These are phyloP conservation scores for Acanthopleura granulata DNA, from an alignment of 2,888 invertebrate genomes.

Conservation along the genomic window DNA sequence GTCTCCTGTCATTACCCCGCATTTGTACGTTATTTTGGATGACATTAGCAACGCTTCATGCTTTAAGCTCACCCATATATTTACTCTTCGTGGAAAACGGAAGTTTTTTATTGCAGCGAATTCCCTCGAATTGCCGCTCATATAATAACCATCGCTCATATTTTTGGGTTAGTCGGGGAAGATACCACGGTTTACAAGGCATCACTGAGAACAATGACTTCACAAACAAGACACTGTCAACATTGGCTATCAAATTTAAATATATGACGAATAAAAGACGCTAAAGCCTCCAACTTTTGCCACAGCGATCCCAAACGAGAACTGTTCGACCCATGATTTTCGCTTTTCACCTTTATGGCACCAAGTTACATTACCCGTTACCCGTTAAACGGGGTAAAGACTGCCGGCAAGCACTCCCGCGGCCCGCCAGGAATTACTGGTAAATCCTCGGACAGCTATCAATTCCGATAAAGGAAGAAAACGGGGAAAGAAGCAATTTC, in stretches of 20 bases:
- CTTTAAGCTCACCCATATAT: no score
- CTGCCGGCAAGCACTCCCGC: neutral
- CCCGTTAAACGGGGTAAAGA: neutral
- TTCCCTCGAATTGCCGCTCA: no score
- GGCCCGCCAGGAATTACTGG: neutral
- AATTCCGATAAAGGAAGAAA: neutral
- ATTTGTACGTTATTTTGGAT: no score
- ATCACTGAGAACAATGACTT: neutral
- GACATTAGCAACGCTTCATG: no score
- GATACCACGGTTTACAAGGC: no score
- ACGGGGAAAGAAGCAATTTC: slow-evolving; percentile 18
- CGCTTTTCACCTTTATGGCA: slow-evolving; percentile 11
- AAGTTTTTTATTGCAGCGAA: no score
- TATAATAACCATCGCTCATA: no score
- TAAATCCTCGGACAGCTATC: slow-evolving; percentile 4
- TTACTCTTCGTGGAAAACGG: no score
- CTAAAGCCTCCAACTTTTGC: neutral
- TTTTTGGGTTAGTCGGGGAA: no score
- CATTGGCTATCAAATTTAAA: slow-evolving; percentile 15
- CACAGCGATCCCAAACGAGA: neutral
- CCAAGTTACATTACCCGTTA: neutral
- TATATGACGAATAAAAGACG: neutral
- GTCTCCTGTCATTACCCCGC: no score
- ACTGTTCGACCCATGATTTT: slow-evolving; percentile 2
- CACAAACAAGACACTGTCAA: neutral